Evolutionary conservation across 2,888 invertebrate genomes (phyloP).

Genomic region (Troides aeacus): DNA sequence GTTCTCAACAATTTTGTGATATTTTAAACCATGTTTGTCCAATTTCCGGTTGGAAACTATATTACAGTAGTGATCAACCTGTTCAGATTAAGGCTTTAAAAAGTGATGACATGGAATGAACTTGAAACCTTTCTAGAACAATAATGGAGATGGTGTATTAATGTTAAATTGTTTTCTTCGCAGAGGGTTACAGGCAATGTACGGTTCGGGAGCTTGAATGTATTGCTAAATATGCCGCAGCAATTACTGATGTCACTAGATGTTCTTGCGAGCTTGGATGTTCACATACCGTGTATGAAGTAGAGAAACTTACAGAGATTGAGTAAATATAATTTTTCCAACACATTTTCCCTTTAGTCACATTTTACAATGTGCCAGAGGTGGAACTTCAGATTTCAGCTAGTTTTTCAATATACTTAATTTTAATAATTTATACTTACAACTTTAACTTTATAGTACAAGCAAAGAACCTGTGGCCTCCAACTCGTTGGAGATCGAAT

Average conservation of each 20-base stretch:
- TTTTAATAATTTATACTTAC: background rate
- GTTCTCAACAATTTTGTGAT: no score
- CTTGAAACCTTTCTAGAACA: no score
- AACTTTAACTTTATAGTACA: conserved; percentile 40
- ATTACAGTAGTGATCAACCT: no score
- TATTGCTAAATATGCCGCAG: conserved; percentile 72
- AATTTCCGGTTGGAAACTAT: no score
- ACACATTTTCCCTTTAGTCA: no score
- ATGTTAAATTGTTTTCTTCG: conserved; percentile 28
- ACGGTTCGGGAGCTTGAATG: conserved; percentile 80
- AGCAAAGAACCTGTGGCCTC: conserved; percentile 46
- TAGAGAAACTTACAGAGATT: conserved; percentile 84
- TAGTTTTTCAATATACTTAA: no score
- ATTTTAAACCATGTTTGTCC: no score
- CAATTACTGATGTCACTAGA: conserved; percentile 80
- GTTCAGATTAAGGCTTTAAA: no score
- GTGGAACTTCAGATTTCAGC: no score
- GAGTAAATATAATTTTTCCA: conserved; percentile 58
- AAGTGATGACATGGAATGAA: no score
- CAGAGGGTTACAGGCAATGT: conserved; percentile 79
- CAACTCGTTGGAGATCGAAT: conserved; percentile 79
- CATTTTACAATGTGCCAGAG: no score
- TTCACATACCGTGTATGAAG: conserved; percentile 86
- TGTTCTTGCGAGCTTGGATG: conserved; percentile 88
- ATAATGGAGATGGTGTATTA: no score